Percentiles rank a stretch among this genome's conserved stretches.
Conservation (phyloP, 2,888 invertebrate genomes). For the Caenorhabditis auriculariae region DNA sequence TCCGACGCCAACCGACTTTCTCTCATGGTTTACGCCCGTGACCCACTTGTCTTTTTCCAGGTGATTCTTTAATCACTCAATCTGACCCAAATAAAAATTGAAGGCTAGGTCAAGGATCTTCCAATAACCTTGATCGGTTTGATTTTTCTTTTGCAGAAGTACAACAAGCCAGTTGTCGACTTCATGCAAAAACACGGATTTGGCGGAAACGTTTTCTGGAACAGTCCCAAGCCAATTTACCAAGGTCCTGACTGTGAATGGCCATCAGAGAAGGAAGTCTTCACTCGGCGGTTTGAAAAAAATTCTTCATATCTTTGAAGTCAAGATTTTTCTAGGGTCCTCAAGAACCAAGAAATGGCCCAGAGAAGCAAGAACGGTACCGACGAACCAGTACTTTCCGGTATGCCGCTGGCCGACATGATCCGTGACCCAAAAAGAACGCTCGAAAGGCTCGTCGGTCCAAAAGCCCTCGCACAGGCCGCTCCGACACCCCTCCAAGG, state of each 20-base stretch:
- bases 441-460: slow-evolving; percentile 56
- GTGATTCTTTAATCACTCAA: slow-evolving; percentile 22
- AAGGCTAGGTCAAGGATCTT: neutral
- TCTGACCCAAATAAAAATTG: too few relatives aligned
- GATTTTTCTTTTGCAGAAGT: slow-evolving; percentile 45
- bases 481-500: slow-evolving; percentile 32
- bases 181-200: slow-evolving; percentile 62
- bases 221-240: slow-evolving; percentile 63
- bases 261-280: slow-evolving; percentile 63
- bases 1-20: slow-evolving; percentile 63
- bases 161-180: slow-evolving; percentile 61
- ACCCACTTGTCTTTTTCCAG: slow-evolving; percentile 60
- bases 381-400: slow-evolving; percentile 37
- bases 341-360: slow-evolving; percentile 59
- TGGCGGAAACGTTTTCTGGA: slow-evolving; percentile 64
- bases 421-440: slow-evolving; percentile 59
- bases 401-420: slow-evolving; percentile 55
- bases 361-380: slow-evolving; percentile 47
- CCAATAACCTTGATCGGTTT: neutral
- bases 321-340: slow-evolving; percentile 40
- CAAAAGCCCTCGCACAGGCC: slow-evolving; percentile 27
- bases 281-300: slow-evolving; percentile 53
- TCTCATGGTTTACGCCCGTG: slow-evolving; percentile 62
- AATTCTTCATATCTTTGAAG: neutral
- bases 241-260: slow-evolving; percentile 64